Evolutionary conservation across 2,888 invertebrate species (phyloP).

Genomic region (Leistus spinibarbis): DNA sequence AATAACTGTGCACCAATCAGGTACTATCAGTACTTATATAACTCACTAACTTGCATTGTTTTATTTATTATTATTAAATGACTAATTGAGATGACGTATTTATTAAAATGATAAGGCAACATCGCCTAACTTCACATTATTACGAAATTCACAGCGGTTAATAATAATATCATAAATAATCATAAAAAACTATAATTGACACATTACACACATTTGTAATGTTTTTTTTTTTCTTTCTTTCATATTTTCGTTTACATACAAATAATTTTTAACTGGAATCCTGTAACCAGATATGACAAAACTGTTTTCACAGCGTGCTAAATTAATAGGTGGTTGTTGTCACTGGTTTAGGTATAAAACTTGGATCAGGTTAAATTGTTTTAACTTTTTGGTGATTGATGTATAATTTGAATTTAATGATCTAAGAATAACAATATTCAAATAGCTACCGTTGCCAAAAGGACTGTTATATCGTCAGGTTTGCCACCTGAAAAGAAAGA

Average conservation of each 20-base stretch:
- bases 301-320: not conserved
- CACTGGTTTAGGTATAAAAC: not conserved
- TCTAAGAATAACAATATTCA: constrained; percentile 51
- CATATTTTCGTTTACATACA: not conserved
- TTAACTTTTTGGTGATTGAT: not conserved
- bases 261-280: not conserved
- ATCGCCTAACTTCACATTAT: not conserved
- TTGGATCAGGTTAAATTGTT: not conserved
- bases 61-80: constrained; percentile 4
- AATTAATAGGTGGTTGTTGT: not conserved
- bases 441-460: constrained; percentile 91
- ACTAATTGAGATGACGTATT: constrained; percentile 7
- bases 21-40: constrained; percentile 17
- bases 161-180: constrained; percentile 3
- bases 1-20: constrained; percentile 18
- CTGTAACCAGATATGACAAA: not conserved
- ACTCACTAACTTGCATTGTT: constrained; percentile 27
- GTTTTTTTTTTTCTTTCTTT: not conserved
- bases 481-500: constrained; percentile 83
- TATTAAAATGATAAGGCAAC: not conserved
- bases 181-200: not conserved
- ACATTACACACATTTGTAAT: not conserved
- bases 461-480: constrained; percentile 98
- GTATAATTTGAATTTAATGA: constrained; percentile 18
- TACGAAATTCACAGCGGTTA: constrained; percentile 1